Base-by-base conservation (phyloP, 2,888 invertebrate species). In the Sicus ferrugineus region DNA sequence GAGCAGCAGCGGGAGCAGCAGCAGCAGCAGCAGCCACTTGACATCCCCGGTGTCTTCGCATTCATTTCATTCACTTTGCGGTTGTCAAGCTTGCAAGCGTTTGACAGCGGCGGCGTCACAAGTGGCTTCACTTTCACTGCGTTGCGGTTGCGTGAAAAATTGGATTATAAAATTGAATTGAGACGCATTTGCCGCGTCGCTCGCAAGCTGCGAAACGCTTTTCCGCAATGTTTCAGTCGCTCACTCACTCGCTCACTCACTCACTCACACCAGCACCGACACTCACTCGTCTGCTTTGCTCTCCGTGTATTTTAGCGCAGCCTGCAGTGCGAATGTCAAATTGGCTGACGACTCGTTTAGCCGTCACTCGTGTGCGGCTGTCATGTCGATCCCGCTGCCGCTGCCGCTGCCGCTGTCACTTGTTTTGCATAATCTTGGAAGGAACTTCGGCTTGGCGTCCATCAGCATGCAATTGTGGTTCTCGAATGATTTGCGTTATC, bases 31-130 rank as follows among this genome's bases (percentile, higher is more conserved):
- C 30, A 56, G 62, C 63, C 73, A 77, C 81, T 81, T 79, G 81
- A 79, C 80, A 79, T 79, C 79, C 78, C 79, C 79, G 75, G 75
- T 80, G 77, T 75, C 3, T 19, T 3, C 78, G 78, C 78, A 77
- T 80, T 77, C 79, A 79, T 79, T 77, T 79, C 59, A 59, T 31
- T 64, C 64, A 64, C 67, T 58, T 59, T 67, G 67, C 46, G 67
- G 46, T 48, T 59, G 67, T 48, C 67, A 59, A 48, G 30, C 59
- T 59, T 46, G 23, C 67, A 56, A 64, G 21, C 34, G 4, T 48
- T 48, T 48, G 63, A 63, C 63, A 48, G 52, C 42, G 23, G 16
- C 56, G 48, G 30, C 48, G 28, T 16, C 62, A 62, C 31, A 16
- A 21, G 28, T 31, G 6, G 16, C 28, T 46, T n/a, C 16, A 42